These are phyloP conservation scores for Oeneis ivallda DNA, from an alignment of 2,888 invertebrate genomes.

Conservation along the genomic window DNA sequence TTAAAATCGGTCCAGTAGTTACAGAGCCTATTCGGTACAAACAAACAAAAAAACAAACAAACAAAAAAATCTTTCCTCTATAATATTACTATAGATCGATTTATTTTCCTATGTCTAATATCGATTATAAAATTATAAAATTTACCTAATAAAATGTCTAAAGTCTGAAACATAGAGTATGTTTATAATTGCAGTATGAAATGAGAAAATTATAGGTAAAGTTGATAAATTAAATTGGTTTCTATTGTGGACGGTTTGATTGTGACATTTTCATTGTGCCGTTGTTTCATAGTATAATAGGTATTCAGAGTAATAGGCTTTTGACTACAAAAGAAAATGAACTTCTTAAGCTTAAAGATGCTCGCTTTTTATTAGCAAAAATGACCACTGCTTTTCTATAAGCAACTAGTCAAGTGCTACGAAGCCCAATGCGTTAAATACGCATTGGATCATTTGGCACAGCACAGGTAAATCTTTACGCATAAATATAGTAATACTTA, in stretches of 20 bases:
- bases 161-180: background rate
- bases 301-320: slow-evolving; percentile 2
- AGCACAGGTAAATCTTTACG: too few relatives aligned
- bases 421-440: background rate
- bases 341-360: background rate
- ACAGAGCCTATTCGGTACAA: too few relatives aligned
- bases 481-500: too few relatives aligned
- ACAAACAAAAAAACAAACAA: too few relatives aligned
- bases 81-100: too few relatives aligned
- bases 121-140: slow-evolving; percentile 9
- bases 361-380: background rate
- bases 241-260: slow-evolving; percentile 13
- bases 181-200: background rate
- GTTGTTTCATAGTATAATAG: slow-evolving; percentile 7
- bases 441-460: background rate
- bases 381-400: background rate
- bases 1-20: too few relatives aligned
- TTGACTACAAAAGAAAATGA: background rate
- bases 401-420: background rate
- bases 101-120: slow-evolving; percentile 21
- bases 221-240: slow-evolving; percentile 12
- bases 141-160: background rate
- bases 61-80: too few relatives aligned
- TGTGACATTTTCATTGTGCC: background rate
- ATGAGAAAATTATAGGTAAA: background rate